Evolutionary conservation across 2,888 invertebrate species (phyloP).

Genomic region (Scaptodrosophila latifasciaeformis): DNA sequence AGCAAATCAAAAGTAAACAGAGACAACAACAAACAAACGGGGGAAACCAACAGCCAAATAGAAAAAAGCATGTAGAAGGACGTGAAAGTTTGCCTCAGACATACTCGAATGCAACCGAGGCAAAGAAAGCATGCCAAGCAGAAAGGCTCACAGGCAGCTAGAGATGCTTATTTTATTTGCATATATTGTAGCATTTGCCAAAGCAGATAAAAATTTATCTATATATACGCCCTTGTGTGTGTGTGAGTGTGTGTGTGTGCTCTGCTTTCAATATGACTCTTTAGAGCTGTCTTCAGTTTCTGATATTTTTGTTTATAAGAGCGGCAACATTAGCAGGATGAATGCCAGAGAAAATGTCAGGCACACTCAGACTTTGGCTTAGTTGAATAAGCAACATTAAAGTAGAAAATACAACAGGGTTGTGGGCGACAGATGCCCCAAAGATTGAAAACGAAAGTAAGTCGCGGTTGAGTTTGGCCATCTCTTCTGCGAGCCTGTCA

Average conservation of each 20-base stretch:
- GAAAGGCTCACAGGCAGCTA: constrained; percentile 6
- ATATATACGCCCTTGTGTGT: not conserved
- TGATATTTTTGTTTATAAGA: constrained; percentile 5
- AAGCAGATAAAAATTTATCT: constrained; percentile 23
- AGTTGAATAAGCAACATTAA: too few species aligned
- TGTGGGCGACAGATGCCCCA: too few species aligned
- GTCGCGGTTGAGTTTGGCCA: too few species aligned
- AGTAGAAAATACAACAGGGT: too few species aligned
- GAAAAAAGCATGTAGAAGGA: too few species aligned
- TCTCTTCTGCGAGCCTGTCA: too few species aligned
- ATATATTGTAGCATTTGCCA: constrained; percentile 54
- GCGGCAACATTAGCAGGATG: constrained; percentile 42
- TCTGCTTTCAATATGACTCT: constrained; percentile 6
- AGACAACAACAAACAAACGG: constrained; percentile 18
- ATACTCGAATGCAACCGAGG: not conserved
- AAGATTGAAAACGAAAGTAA: too few species aligned
- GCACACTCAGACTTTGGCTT: too few species aligned
- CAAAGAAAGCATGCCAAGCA: not conserved
- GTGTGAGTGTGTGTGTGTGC: not conserved
- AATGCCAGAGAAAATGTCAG: constrained; percentile 50
- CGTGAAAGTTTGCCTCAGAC: too few species aligned
- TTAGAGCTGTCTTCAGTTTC: not conserved
- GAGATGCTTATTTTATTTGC: constrained; percentile 61
- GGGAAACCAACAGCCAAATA: constrained; percentile 11
- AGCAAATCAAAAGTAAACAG: constrained; percentile 63